These are phyloP conservation scores for Prunella himalayana DNA, from an alignment of 2,113 vertebrate species.

Conservation along the genomic window DNA sequence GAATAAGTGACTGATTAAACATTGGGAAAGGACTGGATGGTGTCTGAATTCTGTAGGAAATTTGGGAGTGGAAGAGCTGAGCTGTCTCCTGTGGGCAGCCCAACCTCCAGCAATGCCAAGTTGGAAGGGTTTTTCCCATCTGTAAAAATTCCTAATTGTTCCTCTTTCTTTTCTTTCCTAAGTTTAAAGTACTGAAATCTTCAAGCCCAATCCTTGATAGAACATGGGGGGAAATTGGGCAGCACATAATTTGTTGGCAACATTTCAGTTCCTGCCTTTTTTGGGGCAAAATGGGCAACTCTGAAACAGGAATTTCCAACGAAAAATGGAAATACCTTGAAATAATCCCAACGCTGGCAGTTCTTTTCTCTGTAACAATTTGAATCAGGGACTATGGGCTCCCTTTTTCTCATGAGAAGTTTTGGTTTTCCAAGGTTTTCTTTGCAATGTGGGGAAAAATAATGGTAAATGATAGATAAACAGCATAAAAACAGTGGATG, in stretches of 20 bases:
- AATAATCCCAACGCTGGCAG: not conserved
- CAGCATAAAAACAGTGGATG: fast-evolving
- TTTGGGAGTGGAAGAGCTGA: not conserved
- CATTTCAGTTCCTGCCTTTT: not conserved
- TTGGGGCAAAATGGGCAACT: not conserved
- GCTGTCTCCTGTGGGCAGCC: not conserved
- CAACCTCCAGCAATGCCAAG: fast-evolving
- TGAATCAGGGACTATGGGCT: fast-evolving
- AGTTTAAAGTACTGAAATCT: not conserved
- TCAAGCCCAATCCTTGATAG: not conserved
- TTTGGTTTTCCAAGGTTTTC: not conserved
- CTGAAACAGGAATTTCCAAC: not conserved
- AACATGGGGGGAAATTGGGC: not conserved
- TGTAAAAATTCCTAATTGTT: not conserved
- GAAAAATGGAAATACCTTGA: not conserved
- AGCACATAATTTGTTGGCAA: fast-evolving
- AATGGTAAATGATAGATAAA: not conserved
- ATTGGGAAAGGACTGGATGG: not conserved
- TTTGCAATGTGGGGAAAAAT: not conserved
- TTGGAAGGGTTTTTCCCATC: not conserved
- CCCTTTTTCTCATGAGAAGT: not conserved
- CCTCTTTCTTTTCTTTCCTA: not conserved
- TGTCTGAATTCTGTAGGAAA: not conserved
- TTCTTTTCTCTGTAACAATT: not conserved
- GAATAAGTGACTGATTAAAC: not conserved